A percentile compares a stretch with the other conserved stretches of the same genome.
phyloP scores from a whole-genome alignment of 2,113 vertebrate genomes.

The Halcyon senegalensis region DNA sequence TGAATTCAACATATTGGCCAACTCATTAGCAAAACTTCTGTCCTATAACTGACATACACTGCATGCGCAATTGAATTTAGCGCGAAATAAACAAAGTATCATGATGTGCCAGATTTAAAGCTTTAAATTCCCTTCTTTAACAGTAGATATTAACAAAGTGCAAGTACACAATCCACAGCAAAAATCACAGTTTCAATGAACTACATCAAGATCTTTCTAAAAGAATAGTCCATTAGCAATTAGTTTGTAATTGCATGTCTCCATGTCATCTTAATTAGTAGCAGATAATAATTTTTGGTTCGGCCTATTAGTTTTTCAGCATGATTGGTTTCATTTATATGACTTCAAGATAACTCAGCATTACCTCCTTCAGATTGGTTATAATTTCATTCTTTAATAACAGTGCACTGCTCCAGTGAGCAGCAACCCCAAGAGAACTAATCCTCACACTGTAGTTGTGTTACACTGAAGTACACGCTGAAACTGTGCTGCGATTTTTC shows the following conservation, averaged over 20 bases:
- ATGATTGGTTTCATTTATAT: conserved; percentile 24
- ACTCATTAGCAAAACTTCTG: background rate
- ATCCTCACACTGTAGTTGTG: background rate
- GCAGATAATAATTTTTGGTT: background rate
- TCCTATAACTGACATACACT: background rate
- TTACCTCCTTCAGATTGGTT: conserved; percentile 1
- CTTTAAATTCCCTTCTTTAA: conserved; percentile 28
- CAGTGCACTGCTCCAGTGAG: background rate
- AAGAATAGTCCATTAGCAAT: background rate
- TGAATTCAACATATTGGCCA: background rate
- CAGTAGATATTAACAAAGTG: conserved; percentile 1
- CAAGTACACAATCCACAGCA: conserved; percentile 27
- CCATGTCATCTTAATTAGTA: conserved; percentile 48
- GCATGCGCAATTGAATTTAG: conserved; percentile 7
- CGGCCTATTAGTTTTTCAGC: conserved; percentile 7
- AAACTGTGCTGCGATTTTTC: background rate
- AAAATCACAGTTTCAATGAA: conserved; percentile 15
- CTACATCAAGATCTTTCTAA: background rate
- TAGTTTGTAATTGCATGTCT: conserved; percentile 26
- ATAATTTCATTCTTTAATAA: conserved; percentile 65
- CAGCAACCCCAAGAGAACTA: conserved; percentile 8
- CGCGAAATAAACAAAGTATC: background rate
- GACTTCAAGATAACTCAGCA: conserved; percentile 36
- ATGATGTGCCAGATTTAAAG: background rate
- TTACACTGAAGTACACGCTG: background rate